phyloP scores from a whole-genome alignment of 2,113 vertebrate genomes.

The Nyctereutes procyonoides region DNA sequence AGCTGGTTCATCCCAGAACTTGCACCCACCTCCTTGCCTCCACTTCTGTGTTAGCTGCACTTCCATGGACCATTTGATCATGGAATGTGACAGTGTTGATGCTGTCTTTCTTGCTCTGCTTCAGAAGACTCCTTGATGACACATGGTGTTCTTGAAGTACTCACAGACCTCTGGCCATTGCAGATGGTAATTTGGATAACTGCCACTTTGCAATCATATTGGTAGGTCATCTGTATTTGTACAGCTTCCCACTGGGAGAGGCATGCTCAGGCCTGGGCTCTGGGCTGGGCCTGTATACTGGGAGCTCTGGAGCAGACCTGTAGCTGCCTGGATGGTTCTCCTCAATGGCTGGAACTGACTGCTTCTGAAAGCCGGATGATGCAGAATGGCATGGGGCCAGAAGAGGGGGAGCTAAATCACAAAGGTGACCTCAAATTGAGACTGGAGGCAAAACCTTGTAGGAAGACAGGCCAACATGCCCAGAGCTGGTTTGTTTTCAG shows the following conservation, averaged over 20 bases:
- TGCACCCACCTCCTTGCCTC: background rate
- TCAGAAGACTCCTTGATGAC: background rate
- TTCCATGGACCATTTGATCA: background rate
- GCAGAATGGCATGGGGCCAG: background rate
- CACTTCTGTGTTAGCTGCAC: background rate
- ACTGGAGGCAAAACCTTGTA: background rate
- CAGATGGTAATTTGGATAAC: background rate
- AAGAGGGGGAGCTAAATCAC: background rate
- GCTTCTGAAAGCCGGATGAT: background rate
- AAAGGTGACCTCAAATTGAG: background rate
- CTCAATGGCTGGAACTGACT: background rate
- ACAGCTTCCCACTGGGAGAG: background rate
- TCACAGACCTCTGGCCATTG: background rate
- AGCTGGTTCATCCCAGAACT: background rate
- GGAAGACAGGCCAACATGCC: background rate
- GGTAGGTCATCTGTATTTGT: background rate
- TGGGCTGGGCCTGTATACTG: background rate
- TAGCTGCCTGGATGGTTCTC: background rate
- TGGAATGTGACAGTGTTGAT: background rate
- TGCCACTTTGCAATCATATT: background rate
- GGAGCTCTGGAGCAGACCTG: background rate
- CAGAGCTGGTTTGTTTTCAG: background rate
- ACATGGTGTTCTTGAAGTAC: background rate
- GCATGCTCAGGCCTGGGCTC: background rate
- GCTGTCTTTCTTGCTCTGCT: background rate